phyloP scores from a whole-genome alignment of 1,140 invertebrate species.

The Colletes latitarsis region DNA sequence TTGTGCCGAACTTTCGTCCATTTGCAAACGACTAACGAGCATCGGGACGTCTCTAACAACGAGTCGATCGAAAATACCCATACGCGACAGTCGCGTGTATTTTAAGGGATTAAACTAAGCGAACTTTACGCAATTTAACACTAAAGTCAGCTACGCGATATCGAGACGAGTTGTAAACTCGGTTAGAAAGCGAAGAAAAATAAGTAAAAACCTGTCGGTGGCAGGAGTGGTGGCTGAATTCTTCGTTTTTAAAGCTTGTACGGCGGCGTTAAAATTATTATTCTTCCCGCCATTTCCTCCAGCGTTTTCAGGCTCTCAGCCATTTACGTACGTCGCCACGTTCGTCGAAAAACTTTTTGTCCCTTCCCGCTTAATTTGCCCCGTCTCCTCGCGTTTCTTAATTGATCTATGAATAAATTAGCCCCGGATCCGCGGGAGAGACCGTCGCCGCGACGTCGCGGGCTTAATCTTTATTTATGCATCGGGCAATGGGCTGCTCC shows the following conservation, averaged over 20 bases:
- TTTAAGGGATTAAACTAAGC: too few relatives aligned
- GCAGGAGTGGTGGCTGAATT: not conserved
- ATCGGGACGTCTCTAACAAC: too few relatives aligned
- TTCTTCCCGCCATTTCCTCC: not conserved
- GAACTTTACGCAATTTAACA: too few relatives aligned
- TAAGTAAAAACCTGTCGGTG: not conserved
- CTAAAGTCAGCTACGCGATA: too few relatives aligned
- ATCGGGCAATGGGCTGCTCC: not conserved
- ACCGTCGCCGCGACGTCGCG: not conserved
- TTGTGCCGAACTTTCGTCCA: too few relatives aligned
- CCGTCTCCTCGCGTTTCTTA: conserved; percentile 27
- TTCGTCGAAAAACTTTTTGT: not conserved
- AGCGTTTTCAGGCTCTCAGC: not conserved
- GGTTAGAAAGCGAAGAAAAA: too few relatives aligned
- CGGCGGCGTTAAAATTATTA: conserved; percentile 43
- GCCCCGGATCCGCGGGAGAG: not conserved
- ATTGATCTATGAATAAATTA: conserved; percentile 69
- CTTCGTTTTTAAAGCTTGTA: not conserved
- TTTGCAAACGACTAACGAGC: too few relatives aligned
- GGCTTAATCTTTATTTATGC: conserved; percentile 61
- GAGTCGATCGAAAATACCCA: too few relatives aligned
- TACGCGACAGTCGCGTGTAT: too few relatives aligned
- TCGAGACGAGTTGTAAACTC: too few relatives aligned
- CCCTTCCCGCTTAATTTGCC: conserved; percentile 20
- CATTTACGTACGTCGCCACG: conserved; percentile 8